phyloP scores from a whole-genome alignment of 2,888 invertebrate genomes.

The Spilosoma lubricipeda region DNA sequence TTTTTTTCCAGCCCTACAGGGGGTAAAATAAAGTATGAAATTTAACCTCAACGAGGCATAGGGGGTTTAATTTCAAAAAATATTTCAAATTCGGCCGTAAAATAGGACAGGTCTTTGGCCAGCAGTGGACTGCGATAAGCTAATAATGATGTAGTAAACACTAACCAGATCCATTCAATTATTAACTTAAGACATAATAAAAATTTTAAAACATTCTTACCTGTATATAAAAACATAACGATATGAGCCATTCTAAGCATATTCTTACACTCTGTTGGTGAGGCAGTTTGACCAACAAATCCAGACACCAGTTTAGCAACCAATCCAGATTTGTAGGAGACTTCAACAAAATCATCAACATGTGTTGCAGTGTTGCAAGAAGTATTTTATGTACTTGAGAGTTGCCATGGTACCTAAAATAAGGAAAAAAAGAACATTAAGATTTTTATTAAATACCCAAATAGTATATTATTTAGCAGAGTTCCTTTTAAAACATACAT shows the following conservation, averaged over 20 bases:
- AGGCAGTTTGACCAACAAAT: constrained; percentile 70
- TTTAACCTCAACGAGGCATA: no score
- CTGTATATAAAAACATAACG: constrained; percentile 68
- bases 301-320: constrained; percentile 66
- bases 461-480: no score
- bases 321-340: constrained; percentile 49
- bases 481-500: no score
- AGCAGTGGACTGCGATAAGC: no score
- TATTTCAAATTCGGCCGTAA: no score
- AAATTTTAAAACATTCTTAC: constrained; percentile 55
- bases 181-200: no score
- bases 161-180: no score
- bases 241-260: constrained; percentile 76
- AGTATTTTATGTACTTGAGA: constrained; percentile 74
- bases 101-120: no score
- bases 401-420: constrained; percentile 67
- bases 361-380: constrained; percentile 69
- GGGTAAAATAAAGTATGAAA: no score
- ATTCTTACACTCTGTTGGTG: constrained; percentile 76
- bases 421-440: neutral
- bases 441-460: neutral
- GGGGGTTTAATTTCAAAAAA: no score
- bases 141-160: no score
- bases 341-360: constrained; percentile 63
- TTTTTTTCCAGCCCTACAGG: no score